Percentiles rank a stretch among this genome's conserved stretches.
These are phyloP conservation scores for Phengaris alcon DNA, from an alignment of 2,888 invertebrate genomes.

Conservation along the genomic window DNA sequence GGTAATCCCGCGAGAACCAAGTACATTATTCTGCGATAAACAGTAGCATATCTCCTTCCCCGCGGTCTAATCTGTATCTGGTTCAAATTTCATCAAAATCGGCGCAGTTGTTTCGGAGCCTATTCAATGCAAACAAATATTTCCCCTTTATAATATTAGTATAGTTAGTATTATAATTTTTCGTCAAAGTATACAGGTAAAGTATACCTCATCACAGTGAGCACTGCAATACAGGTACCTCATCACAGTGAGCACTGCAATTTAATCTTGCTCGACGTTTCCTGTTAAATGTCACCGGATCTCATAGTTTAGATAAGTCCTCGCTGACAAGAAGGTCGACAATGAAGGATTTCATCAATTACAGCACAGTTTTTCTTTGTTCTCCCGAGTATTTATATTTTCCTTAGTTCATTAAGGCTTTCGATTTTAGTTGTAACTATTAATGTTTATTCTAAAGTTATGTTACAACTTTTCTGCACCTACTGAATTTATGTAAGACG, in stretches of 20 bases:
- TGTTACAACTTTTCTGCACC: too few species aligned
- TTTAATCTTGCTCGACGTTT: constrained; percentile 25
- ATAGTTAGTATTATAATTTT: neutral
- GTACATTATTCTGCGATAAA: too few species aligned
- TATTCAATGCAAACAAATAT: neutral
- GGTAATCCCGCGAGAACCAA: too few species aligned
- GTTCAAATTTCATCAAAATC: neutral
- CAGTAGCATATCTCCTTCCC: too few species aligned
- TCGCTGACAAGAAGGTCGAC: constrained; percentile 10
- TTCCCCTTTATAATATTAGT: too few species aligned
- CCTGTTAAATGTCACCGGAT: constrained; percentile 24
- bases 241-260: neutral
- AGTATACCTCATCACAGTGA: too few species aligned
- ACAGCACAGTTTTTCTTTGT: neutral
- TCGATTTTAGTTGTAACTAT: too few species aligned
- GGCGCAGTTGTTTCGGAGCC: neutral
- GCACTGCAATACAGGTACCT: neutral
- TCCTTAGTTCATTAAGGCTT: neutral
- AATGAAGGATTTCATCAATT: neutral
- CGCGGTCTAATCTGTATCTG: too few species aligned
- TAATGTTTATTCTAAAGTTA: too few species aligned
- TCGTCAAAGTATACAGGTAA: neutral
- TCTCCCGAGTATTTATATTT: neutral
- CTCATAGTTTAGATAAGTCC: constrained; percentile 22
- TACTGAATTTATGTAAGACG: too few species aligned